Percentiles rank a stretch among this genome's conserved stretches.
Conservation (phyloP, 2,888 invertebrate genomes). For the Agriopis aurantiaria region DNA sequence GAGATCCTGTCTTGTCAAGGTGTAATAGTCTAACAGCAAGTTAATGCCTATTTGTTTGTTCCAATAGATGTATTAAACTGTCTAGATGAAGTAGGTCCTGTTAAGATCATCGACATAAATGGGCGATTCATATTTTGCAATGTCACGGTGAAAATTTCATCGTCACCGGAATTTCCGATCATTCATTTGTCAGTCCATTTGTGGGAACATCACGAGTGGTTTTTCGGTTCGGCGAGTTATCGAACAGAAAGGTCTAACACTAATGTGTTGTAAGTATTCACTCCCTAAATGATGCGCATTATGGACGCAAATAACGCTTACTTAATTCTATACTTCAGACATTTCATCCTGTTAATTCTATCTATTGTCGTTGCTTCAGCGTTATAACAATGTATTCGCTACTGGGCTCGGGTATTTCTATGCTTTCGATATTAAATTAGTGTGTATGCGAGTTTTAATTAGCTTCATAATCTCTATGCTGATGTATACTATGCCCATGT, state of each 20-base stretch:
- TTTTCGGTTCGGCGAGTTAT: constrained; percentile 63
- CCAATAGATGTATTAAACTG: constrained; percentile 70
- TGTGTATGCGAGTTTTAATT: constrained; percentile 84
- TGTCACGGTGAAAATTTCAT: constrained; percentile 49
- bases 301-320: constrained; percentile 80
- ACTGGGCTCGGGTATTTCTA: constrained; percentile 85
- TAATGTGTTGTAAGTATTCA: constrained; percentile 83
- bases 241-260: constrained; percentile 73
- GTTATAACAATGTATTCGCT: constrained; percentile 83
- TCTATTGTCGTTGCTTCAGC: constrained; percentile 85
- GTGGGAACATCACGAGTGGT: constrained; percentile 69
- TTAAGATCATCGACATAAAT: constrained; percentile 68
- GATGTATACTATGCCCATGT: constrained; percentile 82
- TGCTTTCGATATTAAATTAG: constrained; percentile 86
- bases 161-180: constrained; percentile 53
- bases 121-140: constrained; percentile 52
- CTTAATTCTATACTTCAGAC: constrained; percentile 77
- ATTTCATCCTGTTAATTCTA: constrained; percentile 81
- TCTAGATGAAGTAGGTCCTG: constrained; percentile 78
- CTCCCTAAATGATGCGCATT: constrained; percentile 77
- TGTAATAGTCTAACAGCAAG: constrained; percentile 61
- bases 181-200: constrained; percentile 76
- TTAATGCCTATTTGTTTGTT: constrained; percentile 69
- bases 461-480: constrained; percentile 86
- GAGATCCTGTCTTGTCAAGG: constrained; percentile 64